A percentile compares a stretch with the other conserved stretches of the same genome.
phyloP scores from a whole-genome alignment of 2,797 vertebrate genomes.

The Thripadectes ignobilis region DNA sequence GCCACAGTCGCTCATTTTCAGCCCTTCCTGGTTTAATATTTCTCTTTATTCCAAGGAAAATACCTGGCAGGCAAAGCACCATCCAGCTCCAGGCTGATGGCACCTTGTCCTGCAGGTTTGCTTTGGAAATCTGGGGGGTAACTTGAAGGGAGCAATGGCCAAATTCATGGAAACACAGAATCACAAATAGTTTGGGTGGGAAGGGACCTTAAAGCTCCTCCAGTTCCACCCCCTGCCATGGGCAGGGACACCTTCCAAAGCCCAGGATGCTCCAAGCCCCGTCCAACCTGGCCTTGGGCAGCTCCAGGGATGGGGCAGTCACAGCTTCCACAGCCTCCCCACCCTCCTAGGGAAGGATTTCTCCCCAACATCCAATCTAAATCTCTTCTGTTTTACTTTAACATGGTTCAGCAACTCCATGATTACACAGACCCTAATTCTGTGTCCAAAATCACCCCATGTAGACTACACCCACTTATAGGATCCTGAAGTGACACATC shows the following conservation, averaged over 20 bases:
- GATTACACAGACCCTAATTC: background rate
- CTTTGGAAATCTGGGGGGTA: background rate
- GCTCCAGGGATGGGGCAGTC: background rate
- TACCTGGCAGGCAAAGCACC: background rate
- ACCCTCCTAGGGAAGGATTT: background rate
- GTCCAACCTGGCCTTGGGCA: accelerated
- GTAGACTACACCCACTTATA: background rate
- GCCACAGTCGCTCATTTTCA: background rate
- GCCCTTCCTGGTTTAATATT: background rate
- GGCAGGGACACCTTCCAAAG: background rate
- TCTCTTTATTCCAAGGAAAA: background rate
- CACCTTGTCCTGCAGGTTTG: background rate
- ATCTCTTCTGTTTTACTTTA: background rate
- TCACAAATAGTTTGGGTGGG: background rate
- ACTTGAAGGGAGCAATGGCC: background rate
- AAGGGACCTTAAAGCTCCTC: background rate
- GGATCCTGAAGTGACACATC: accelerated
- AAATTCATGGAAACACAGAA: background rate
- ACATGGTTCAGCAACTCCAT: background rate
- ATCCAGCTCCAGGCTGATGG: background rate
- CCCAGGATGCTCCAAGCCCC: background rate
- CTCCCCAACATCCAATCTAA: background rate
- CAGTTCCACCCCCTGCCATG: background rate
- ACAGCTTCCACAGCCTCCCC: accelerated
- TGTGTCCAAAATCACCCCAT: background rate